Conservation (phyloP, 2,113 vertebrate genomes). For the Lonchura striata region DNA sequence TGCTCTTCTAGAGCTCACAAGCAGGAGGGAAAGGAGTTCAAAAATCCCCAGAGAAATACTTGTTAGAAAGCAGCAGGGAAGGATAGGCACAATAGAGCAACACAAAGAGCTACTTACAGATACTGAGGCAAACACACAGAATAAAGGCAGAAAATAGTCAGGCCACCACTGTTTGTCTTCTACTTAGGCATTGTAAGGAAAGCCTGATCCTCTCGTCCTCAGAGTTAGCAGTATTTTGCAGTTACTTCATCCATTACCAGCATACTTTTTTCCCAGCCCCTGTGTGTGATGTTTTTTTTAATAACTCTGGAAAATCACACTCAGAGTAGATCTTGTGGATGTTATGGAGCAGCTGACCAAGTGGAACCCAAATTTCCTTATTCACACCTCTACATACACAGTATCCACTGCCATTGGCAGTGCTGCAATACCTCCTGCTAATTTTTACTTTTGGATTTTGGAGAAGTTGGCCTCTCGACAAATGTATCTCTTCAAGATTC, state of each 20-base stretch:
- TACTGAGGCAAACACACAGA: neutral
- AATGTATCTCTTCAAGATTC: neutral
- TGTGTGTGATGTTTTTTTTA: neutral
- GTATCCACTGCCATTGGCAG: neutral
- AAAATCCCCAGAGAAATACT: neutral
- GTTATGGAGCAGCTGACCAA: accelerated
- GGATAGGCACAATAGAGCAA: accelerated
- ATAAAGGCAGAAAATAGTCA: neutral
- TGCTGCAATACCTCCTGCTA: neutral
- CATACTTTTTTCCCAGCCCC: neutral
- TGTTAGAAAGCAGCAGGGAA: neutral
- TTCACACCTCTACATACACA: neutral
- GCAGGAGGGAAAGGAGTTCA: neutral
- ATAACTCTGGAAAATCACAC: neutral
- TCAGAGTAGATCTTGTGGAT: neutral
- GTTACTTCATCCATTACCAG: neutral
- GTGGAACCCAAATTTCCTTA: neutral
- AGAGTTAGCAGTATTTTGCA: neutral
- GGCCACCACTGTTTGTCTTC: neutral
- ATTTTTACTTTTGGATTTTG: neutral
- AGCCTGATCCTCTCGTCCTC: neutral
- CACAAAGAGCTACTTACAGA: neutral
- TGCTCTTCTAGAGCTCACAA: neutral
- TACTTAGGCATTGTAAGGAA: neutral
- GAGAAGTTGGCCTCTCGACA: neutral